These are phyloP conservation scores for Eospalax fontanierii DNA, from an alignment of 2,797 vertebrate genomes.

Conservation along the genomic window DNA sequence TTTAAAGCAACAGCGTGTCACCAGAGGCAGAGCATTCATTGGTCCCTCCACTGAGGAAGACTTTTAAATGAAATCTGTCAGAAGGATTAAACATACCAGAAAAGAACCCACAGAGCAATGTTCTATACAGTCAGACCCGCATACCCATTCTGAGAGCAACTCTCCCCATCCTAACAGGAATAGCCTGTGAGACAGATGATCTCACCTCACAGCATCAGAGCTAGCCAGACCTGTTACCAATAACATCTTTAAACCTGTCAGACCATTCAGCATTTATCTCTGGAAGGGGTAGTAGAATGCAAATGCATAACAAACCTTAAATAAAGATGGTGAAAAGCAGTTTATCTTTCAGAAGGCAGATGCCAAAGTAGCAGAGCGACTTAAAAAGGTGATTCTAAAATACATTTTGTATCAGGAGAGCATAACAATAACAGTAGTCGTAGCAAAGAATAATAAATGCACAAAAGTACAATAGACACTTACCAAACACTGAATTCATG, in stretches of 20 bases:
- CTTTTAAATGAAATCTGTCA: slow-evolving; percentile 36
- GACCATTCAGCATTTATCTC: slow-evolving; percentile 62
- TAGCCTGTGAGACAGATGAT: slow-evolving; percentile 37
- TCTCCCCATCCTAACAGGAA: slow-evolving; percentile 40
- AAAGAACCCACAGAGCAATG: slow-evolving; percentile 50
- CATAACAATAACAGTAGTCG: slow-evolving; percentile 78
- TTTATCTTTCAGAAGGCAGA: slow-evolving; percentile 81
- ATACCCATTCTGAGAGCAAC: slow-evolving; percentile 37
- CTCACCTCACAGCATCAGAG: slow-evolving; percentile 68
- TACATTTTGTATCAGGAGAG: slow-evolving; percentile 77
- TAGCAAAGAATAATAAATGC: slow-evolving; percentile 82
- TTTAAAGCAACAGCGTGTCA: slow-evolving; percentile 84
- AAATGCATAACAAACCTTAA: slow-evolving; percentile 83
- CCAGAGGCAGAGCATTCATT: slow-evolving; percentile 73
- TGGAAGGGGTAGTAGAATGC: slow-evolving; percentile 75
- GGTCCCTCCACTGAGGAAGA: slow-evolving; percentile 69
- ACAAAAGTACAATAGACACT: slow-evolving; percentile 85
- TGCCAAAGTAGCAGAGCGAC: slow-evolving; percentile 82
- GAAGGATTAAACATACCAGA: slow-evolving; percentile 55
- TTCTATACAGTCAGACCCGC: slow-evolving; percentile 57
- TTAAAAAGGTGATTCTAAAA: slow-evolving; percentile 82
- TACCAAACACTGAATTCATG: slow-evolving; percentile 87
- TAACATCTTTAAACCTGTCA: slow-evolving; percentile 65
- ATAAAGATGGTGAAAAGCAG: slow-evolving; percentile 83
- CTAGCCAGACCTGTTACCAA: slow-evolving; percentile 68